Evolutionary conservation across 2,888 invertebrate species (phyloP).

Genomic region (Athalia cordata): DNA sequence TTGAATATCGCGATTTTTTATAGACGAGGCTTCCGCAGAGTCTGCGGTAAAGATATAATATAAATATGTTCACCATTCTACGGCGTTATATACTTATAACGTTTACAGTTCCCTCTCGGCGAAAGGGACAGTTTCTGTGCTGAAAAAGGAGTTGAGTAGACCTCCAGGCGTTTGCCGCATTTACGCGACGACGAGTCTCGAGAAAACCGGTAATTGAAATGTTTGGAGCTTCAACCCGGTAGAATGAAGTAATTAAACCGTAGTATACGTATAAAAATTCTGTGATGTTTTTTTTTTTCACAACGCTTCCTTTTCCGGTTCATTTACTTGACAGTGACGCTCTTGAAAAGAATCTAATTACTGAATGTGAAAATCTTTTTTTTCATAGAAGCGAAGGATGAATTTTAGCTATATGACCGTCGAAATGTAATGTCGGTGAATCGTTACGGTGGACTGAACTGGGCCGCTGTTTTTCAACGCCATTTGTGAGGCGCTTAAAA

Average conservation of each 20-base stretch:
- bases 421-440: too few species aligned
- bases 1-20: too few species aligned
- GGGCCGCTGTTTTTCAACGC: background rate
- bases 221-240: conserved; percentile 1
- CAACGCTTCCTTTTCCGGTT: background rate
- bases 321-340: background rate
- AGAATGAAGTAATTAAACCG: conserved; percentile 32
- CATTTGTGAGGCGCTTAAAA: background rate
- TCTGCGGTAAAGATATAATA: too few species aligned
- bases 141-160: background rate
- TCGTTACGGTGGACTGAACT: background rate
- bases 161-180: background rate
- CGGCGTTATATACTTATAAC: too few species aligned
- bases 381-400: too few species aligned
- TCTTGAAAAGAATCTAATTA: too few species aligned
- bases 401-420: too few species aligned
- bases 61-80: too few species aligned
- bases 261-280: background rate
- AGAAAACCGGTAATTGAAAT: conserved; percentile 40
- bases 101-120: background rate
- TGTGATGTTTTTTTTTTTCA: background rate
- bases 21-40: too few species aligned
- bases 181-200: background rate
- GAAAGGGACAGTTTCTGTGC: conserved; percentile 39
- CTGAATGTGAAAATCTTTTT: too few species aligned